Percentiles rank a stretch among this genome's conserved stretches.
phyloP scores from a whole-genome alignment of 2,113 vertebrate genomes.

The Baryphthengus martii region DNA sequence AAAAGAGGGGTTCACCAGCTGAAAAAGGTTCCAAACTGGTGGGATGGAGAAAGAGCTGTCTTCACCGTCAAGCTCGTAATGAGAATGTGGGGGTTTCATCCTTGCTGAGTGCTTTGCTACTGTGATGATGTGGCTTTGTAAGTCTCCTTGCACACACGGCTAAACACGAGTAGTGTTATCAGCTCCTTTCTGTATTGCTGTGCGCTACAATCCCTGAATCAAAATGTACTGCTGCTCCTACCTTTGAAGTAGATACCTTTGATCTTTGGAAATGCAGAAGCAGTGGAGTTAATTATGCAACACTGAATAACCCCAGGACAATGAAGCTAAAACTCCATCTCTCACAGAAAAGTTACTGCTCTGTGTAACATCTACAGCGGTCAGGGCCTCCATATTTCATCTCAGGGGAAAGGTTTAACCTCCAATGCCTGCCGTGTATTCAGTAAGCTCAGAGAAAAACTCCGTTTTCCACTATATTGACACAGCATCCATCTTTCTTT shows the following conservation, averaged over 20 bases:
- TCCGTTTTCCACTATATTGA: neutral
- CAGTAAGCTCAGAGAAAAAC: neutral
- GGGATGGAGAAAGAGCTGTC: neutral
- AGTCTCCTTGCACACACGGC: neutral
- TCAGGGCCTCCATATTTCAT: neutral
- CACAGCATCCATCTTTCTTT: neutral
- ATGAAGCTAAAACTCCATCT: neutral
- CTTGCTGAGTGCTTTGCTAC: neutral
- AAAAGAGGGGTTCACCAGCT: neutral
- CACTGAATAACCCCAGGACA: neutral
- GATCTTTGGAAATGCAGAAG: constrained; percentile 26
- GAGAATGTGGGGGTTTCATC: neutral
- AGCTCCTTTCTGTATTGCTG: neutral
- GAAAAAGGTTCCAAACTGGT: neutral
- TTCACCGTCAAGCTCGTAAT: neutral
- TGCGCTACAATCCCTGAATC: neutral
- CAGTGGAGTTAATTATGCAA: neutral
- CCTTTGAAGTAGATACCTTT: constrained; percentile 49
- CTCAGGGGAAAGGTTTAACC: neutral
- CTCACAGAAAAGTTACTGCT: neutral
- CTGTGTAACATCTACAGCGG: neutral
- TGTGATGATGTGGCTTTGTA: neutral
- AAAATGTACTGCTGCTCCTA: constrained; percentile 11
- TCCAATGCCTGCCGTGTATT: neutral
- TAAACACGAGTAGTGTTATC: neutral